phyloP scores from a whole-genome alignment of 2,113 vertebrate genomes.

The Anolis sagrei region DNA sequence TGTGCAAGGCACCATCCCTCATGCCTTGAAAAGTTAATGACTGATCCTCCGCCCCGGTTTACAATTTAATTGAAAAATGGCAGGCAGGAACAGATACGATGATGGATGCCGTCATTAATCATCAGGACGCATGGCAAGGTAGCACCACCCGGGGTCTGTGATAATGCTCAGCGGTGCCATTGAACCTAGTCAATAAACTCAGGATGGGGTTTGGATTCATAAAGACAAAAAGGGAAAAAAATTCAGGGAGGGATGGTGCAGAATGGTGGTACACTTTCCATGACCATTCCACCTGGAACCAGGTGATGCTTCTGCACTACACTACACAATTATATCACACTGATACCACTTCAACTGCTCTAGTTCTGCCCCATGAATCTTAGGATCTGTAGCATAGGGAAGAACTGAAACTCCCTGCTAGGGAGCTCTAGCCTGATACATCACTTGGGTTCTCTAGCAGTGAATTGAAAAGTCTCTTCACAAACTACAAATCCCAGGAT shows the following conservation, averaged over 20 bases:
- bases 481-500: no score
- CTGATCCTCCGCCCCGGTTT: slow-evolving; percentile 41
- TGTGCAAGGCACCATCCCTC: slow-evolving; percentile 48
- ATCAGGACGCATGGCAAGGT: slow-evolving; percentile 1
- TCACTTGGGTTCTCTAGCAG: no score
- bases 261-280: background rate
- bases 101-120: slow-evolving; percentile 42
- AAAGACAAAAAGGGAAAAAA: slow-evolving; percentile 6
- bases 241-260: background rate
- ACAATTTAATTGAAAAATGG: slow-evolving; percentile 44
- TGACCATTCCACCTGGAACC: background rate
- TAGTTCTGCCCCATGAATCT: no score
- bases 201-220: background rate
- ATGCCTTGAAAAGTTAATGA: slow-evolving; percentile 53
- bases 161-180: slow-evolving; percentile 1
- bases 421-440: no score
- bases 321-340: no score
- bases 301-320: no score
- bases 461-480: no score
- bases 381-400: no score
- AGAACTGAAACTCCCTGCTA: no score
- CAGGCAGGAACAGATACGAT: slow-evolving; percentile 37
- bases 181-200: background rate
- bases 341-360: no score
- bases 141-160: slow-evolving; percentile 4